phyloP scores from a whole-genome alignment of 2,113 vertebrate species.

The Podarcis muralis region DNA sequence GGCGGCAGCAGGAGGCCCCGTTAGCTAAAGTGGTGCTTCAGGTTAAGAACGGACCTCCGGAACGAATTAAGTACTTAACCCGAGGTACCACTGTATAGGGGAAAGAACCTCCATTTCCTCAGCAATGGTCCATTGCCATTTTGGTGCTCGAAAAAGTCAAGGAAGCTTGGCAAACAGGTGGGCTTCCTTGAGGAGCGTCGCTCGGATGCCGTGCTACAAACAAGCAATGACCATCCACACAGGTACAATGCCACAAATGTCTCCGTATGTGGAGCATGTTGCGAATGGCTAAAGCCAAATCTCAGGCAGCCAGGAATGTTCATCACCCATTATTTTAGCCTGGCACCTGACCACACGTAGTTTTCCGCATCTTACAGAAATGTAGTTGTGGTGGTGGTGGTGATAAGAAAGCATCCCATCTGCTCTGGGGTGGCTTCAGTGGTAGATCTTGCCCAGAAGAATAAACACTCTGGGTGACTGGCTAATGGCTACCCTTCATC shows the following conservation, averaged over 20 bases:
- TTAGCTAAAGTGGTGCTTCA: too few relatives aligned
- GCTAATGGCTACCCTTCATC: not conserved
- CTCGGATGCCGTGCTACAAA: not conserved
- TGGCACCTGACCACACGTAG: not conserved
- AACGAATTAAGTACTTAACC: too few relatives aligned
- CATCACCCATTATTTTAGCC: not conserved
- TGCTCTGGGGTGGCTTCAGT: not conserved
- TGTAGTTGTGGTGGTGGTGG: not conserved
- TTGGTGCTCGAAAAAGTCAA: not conserved
- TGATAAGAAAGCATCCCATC: not conserved
- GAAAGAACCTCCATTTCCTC: not conserved
- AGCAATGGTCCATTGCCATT: not conserved
- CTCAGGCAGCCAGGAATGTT: not conserved
- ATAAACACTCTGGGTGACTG: not conserved
- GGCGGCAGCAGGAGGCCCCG: too few relatives aligned
- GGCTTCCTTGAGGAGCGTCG: not conserved
- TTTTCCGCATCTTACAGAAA: not conserved
- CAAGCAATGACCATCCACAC: not conserved
- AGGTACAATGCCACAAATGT: not conserved
- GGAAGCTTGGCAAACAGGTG: not conserved
- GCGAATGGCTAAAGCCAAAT: not conserved
- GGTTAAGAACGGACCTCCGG: too few relatives aligned
- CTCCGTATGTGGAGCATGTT: not conserved
- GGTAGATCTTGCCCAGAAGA: not conserved
- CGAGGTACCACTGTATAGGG: too few relatives aligned